A percentile compares a stretch with the other conserved stretches of the same genome.
Evolutionary conservation across 2,797 vertebrate species (phyloP).

Genomic region (Dipus sagitta): DNA sequence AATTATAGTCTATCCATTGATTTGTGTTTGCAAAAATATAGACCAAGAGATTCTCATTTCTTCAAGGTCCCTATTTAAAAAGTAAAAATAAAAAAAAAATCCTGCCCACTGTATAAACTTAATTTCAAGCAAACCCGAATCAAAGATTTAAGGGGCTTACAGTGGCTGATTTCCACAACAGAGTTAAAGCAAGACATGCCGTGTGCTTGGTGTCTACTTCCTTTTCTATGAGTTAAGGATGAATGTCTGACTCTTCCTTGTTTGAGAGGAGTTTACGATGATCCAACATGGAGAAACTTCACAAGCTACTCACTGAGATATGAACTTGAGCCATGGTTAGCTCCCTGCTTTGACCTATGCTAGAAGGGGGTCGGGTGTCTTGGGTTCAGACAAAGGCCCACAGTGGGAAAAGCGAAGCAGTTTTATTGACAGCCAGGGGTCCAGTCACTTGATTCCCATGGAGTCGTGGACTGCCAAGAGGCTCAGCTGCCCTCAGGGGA

Average conservation of each 20-base stretch:
- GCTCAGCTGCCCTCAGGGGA: neutral
- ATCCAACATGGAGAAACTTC: neutral
- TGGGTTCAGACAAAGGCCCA: neutral
- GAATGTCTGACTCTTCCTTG: neutral
- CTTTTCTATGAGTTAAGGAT: neutral
- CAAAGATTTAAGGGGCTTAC: neutral
- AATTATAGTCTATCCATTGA: constrained; percentile 32
- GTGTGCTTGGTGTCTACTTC: neutral
- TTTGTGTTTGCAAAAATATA: constrained; percentile 57
- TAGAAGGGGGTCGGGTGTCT: neutral
- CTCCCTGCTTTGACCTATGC: neutral
- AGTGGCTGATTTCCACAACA: neutral
- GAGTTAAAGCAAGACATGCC: neutral
- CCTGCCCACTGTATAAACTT: constrained; percentile 1
- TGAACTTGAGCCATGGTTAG: neutral
- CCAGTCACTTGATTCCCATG: neutral
- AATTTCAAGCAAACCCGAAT: constrained; percentile 28
- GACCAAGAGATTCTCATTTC: constrained; percentile 9
- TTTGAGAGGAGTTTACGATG: constrained; percentile 9
- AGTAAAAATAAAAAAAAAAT: neutral
- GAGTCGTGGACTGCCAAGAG: neutral
- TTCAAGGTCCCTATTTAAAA: constrained; percentile 16
- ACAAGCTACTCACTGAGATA: neutral
- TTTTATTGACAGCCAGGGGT: neutral
- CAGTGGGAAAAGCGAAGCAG: neutral